Percentiles rank a stretch among this genome's conserved stretches.
These are phyloP conservation scores for Caenorhabditis briggsae DNA, from an alignment of 1,140 invertebrate species.

Conservation along the genomic window DNA sequence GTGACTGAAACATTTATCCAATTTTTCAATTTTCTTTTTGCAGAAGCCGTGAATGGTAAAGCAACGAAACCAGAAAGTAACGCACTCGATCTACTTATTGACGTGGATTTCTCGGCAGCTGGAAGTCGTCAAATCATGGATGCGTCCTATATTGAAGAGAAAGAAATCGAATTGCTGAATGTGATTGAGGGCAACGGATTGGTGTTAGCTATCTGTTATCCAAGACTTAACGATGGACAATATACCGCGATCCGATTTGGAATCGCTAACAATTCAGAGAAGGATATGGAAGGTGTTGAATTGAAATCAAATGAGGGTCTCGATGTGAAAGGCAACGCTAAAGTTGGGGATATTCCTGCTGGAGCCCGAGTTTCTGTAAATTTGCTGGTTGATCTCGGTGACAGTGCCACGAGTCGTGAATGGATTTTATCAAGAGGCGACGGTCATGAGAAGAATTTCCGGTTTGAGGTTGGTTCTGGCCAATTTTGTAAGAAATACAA, in stretches of 20 bases:
- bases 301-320: neutral
- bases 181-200: conserved; percentile 53
- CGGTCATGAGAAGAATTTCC: conserved; percentile 78
- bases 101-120: conserved; percentile 82
- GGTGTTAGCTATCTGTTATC: conserved; percentile 5
- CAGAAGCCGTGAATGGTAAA: conserved; percentile 61
- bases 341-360: neutral
- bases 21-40: neutral
- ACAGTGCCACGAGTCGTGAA: conserved; percentile 91
- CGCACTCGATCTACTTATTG: conserved; percentile 84
- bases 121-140: conserved; percentile 56
- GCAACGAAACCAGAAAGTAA: conserved; percentile 79
- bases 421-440: conserved; percentile 83
- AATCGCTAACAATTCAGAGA: conserved; percentile 28
- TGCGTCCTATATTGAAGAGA: neutral
- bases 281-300: conserved; percentile 2
- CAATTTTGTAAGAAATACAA: too few relatives aligned
- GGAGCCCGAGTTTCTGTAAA: neutral
- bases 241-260: conserved; percentile 52
- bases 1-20: neutral
- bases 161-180: conserved; percentile 42
- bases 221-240: conserved; percentile 45
- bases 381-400: conserved; percentile 62
- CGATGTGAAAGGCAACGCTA: conserved; percentile 44
- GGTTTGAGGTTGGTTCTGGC: neutral